Conservation (phyloP, 2,888 invertebrate species). For the Nebria salina region DNA sequence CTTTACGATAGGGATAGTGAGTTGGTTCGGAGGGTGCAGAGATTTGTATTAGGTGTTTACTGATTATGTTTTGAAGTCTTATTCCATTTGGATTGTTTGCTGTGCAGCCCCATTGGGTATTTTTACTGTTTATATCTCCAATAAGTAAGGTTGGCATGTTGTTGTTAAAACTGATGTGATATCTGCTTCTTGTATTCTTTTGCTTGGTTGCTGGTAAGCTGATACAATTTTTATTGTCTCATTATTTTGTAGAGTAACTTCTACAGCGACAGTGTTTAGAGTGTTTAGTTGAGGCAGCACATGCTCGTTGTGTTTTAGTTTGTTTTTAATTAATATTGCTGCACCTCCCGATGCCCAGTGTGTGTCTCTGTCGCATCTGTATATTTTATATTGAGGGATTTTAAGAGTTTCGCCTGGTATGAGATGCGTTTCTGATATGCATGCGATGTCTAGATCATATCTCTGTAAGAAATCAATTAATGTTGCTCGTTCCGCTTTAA, state of each 20-base stretch:
- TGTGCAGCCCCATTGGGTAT: constrained; percentile 39
- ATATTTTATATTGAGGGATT: background rate
- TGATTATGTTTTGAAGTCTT: constrained; percentile 28
- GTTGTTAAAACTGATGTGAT: constrained; percentile 25
- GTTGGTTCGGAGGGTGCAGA: constrained; percentile 28
- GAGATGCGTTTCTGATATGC: background rate
- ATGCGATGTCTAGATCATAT: background rate
- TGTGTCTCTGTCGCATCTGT: too few species aligned
- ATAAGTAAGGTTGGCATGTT: constrained; percentile 28
- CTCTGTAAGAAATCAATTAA: background rate
- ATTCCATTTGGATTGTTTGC: constrained; percentile 40
- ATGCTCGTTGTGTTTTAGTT: background rate
- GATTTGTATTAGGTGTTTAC: constrained; percentile 38
- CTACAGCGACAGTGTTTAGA: constrained; percentile 17
- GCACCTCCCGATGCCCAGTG: background rate
- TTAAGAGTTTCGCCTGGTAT: background rate
- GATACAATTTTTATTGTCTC: constrained; percentile 18
- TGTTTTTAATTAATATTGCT: background rate
- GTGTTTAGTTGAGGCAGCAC: background rate
- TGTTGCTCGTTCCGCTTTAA: background rate
- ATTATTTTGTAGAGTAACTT: constrained; percentile 19
- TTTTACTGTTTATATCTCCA: constrained; percentile 45
- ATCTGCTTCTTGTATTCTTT: constrained; percentile 33
- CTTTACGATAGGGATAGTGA: constrained; percentile 22
- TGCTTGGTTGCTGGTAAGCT: constrained; percentile 45